Evolutionary conservation across 2,888 invertebrate genomes (phyloP), one percentile per base, ranked within the genome.

Genomic region (Amiota minor): DNA sequence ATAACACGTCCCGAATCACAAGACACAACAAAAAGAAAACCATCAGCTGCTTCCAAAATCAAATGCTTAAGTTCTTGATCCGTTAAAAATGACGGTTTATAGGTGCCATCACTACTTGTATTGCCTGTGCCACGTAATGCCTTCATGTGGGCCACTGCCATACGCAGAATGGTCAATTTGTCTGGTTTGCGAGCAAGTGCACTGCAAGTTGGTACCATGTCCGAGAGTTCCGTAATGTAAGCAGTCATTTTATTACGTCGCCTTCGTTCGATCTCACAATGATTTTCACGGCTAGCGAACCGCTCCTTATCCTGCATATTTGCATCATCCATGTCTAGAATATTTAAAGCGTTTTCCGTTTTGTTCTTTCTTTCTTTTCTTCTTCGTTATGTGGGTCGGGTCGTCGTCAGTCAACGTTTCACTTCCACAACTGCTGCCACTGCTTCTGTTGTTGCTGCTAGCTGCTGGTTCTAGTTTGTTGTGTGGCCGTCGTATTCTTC

Each of bases 101-200:
- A 99, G 4, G 98, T 96, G 70, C 98, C 98, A 90, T 98, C 98
- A 62, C 95, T 94, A 80, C 95, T 96, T n/a, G 98, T 98, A 90
- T 98, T 98, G 61, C 98, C 98, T 53, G 98, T 98, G 80, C 89
- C 98, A 92, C 98, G 93, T 75, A 99, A 93, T 72, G 96, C 96
- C 91, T 99, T 98, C 99, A 99, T 99, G 90, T 99, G 99, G 20
- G 98, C 98, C 75, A 99, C 99, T 67, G 99, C 99, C 99, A 99
- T 99, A 87, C 99, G 93, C 77, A 99, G 93, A 89, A 99, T 99
- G 84, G 99, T 99, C 78, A 99, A 93, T 91, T 99, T 99, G 92
- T 99, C 99, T 70, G 99, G 99, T 90, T 99, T 99, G 81, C 99
- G 93, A 72, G 99, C 99, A 81, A 99, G 92, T 67, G 98, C 98